A percentile compares a stretch with the other conserved stretches of the same genome.
These are phyloP conservation scores for Leucophenga maculata DNA, from an alignment of 2,888 invertebrate species.

Conservation along the genomic window DNA sequence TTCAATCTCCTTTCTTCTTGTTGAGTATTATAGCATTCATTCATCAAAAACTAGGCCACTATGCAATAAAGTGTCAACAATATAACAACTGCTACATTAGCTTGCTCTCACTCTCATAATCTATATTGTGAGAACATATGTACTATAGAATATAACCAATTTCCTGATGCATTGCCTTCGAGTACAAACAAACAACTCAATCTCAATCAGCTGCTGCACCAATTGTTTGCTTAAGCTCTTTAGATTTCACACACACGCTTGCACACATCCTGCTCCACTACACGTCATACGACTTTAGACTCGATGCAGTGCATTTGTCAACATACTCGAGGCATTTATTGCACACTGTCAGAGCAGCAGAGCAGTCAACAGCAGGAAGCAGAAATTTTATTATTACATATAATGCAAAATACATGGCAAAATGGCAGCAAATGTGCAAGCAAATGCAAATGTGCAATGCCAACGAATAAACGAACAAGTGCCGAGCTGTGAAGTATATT, in stretches of 20 bases:
- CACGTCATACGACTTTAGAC: not conserved
- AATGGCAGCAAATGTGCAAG: not conserved
- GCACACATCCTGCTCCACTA: not conserved
- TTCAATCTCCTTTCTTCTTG: no score
- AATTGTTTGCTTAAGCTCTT: constrained; percentile 17
- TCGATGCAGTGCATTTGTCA: constrained; percentile 7
- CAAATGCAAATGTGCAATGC: not conserved
- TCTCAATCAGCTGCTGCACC: constrained; percentile 5
- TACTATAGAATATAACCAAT: constrained; percentile 8
- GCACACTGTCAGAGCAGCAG: constrained; percentile 7
- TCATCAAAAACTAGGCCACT: no score
- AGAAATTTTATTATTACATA: constrained; percentile 13
- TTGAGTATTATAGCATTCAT: no score
- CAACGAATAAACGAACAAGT: no score
- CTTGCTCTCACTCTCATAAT: no score
- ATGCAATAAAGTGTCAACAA: no score
- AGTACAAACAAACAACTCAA: constrained; percentile 7
- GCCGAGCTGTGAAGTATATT: not conserved
- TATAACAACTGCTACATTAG: no score
- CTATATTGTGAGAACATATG: no score
- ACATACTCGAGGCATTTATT: constrained; percentile 20
- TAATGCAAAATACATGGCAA: not conserved
- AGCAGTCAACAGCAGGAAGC: not conserved
- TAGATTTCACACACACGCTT: not conserved
- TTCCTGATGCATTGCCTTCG: constrained; percentile 16